These are phyloP conservation scores for Thalassophryne amazonica DNA, from an alignment of 2,797 vertebrate genomes.

Conservation along the genomic window DNA sequence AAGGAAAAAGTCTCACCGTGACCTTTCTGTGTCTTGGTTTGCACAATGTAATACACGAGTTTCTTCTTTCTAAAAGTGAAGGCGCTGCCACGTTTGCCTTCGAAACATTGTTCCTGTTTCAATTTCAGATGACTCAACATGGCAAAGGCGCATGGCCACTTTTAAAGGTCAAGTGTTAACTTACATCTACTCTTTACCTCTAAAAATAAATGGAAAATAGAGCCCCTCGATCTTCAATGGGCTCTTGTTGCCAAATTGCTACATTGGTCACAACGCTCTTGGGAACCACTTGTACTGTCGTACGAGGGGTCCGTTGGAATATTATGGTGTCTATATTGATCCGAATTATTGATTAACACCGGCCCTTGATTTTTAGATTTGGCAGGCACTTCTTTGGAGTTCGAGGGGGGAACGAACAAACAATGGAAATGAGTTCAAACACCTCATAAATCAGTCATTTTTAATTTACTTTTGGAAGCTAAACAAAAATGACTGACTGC, in stretches of 20 bases:
- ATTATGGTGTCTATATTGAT: constrained; percentile 60
- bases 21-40: too few species aligned
- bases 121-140: neutral
- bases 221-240: constrained; percentile 5
- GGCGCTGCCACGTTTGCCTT: neutral
- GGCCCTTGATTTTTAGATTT: constrained; percentile 56
- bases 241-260: constrained; percentile 38
- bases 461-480: constrained; percentile 14
- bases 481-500: neutral
- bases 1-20: too few species aligned
- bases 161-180: constrained; percentile 43
- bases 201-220: constrained; percentile 33
- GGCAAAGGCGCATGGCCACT: neutral
- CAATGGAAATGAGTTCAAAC: constrained; percentile 30
- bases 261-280: constrained; percentile 48
- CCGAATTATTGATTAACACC: constrained; percentile 55
- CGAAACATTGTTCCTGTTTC: constrained; percentile 3
- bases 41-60: neutral
- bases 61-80: neutral
- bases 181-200: constrained; percentile 22
- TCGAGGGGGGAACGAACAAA: constrained; percentile 48
- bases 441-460: constrained; percentile 27
- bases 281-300: constrained; percentile 65
- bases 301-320: constrained; percentile 61
- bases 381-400: constrained; percentile 39